These are phyloP conservation scores for Heteromurus nitidus DNA, from an alignment of 2,888 invertebrate genomes.

Conservation along the genomic window DNA sequence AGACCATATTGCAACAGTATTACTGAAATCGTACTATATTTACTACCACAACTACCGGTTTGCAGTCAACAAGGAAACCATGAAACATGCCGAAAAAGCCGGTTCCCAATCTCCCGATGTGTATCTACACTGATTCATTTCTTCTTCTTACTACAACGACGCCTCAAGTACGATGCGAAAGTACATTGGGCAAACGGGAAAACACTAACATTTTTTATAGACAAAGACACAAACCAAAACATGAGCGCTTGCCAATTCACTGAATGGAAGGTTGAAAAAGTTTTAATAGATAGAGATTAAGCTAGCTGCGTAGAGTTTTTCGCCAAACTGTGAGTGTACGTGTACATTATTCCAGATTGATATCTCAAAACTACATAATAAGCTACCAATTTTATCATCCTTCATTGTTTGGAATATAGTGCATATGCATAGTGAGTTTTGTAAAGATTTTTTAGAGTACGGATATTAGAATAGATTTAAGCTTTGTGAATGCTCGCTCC, in stretches of 20 bases:
- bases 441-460: constrained; percentile 30
- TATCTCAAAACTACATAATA: constrained; percentile 34
- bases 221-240: constrained; percentile 48
- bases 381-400: constrained; percentile 46
- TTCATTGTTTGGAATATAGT: no score
- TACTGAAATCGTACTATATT: constrained; percentile 55
- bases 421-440: constrained; percentile 26
- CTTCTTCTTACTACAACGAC: constrained; percentile 24
- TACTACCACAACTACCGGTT: constrained; percentile 55
- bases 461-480: constrained; percentile 19
- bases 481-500: constrained; percentile 22
- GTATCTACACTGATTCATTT: constrained; percentile 40
- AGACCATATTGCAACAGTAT: constrained; percentile 64
- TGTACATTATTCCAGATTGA: constrained; percentile 38
- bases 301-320: constrained; percentile 53
- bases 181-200: constrained; percentile 41
- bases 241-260: constrained; percentile 48
- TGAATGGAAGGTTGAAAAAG: constrained; percentile 43
- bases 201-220: constrained; percentile 16
- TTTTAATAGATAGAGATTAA: not conserved
- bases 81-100: constrained; percentile 43
- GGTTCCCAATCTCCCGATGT: constrained; percentile 54
- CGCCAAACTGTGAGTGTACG: constrained; percentile 42
- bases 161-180: not conserved
- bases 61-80: constrained; percentile 49